Conservation (phyloP, 2,888 invertebrate genomes). For the Exephanes ischioxanthus region DNA sequence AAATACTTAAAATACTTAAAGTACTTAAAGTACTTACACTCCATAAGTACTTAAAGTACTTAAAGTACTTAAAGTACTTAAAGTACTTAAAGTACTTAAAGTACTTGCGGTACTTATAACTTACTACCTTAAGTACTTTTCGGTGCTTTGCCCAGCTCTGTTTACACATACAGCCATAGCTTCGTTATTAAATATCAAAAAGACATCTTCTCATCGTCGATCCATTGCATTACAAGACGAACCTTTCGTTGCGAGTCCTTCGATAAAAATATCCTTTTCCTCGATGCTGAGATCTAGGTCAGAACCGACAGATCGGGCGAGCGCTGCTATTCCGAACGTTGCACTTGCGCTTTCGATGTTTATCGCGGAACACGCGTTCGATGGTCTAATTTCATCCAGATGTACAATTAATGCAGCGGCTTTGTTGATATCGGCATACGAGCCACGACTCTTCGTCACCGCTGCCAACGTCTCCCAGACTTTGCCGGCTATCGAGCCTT, state of each 20-base stretch:
- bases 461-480: conserved; percentile 80
- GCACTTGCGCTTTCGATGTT: conserved; percentile 1
- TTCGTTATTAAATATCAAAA: background rate
- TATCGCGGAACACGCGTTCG: background rate
- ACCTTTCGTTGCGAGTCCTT: conserved; percentile 42
- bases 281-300: conserved; percentile 47
- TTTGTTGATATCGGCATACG: conserved; percentile 70
- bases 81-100: no score
- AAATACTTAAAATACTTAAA: no score
- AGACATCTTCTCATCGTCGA: background rate
- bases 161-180: no score
- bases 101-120: no score
- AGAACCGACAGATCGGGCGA: conserved; percentile 4
- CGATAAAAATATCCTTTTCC: conserved; percentile 50
- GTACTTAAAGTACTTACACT: no score
- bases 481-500: conserved; percentile 76
- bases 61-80: no score
- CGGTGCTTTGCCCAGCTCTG: no score
- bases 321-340: background rate
- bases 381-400: conserved; percentile 53
- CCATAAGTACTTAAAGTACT: no score
- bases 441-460: conserved; percentile 74
- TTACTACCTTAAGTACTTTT: no score
- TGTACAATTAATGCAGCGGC: conserved; percentile 72
- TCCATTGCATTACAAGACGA: conserved; percentile 40